Evolutionary conservation across 2,888 invertebrate species (phyloP), one percentile per base, ranked within the genome.

Genomic region (Bellardia pandia): DNA sequence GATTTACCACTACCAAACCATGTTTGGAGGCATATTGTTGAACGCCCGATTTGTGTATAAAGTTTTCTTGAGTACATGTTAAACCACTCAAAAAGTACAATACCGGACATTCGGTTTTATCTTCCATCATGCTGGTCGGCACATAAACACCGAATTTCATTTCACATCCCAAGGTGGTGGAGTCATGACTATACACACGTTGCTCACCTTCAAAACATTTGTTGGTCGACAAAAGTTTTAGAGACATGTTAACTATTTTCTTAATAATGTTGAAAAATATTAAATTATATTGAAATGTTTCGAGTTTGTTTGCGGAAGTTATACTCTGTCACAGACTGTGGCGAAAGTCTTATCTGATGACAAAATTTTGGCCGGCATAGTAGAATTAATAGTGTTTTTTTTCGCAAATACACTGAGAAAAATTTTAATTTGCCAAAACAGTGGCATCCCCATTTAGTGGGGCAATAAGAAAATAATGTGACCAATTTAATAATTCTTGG

Each of bases 81-180:
- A 99, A 94, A 1, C 99, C 98, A 56, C 98, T 98, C 0, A 99
- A 94, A 95, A 96, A 99, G 93, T 98, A 99, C 13, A 99, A 94
- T 0, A 98, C 97, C 2, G 99, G 98, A 42, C 92, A 92, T 48
- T 97, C 94, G 90, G 95, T 94, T 8, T 90, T 90, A 56, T 91
- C 90, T 3, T 92, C 58, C 1, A 90, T 90, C 91, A 97, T 95
- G n/a, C 69, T 78, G 0, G 98, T 96, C 16, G 99, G 99, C 74
- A 99, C 92, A 92, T 96, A 99, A 53, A 99, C 95, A 0, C 97
- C 98, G 94, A 99, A 98, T 91, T 97, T 98, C 98, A 99, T 99
- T 89, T 95, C 95, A 93, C 99, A 99, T 91, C 96, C 96, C 85
- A 98, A 93, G 90, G 96, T 96, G 40, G 94, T 93, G 2, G 93